A percentile compares a stretch with the other conserved stretches of the same genome.
phyloP scores from a whole-genome alignment of 2,113 vertebrate genomes.

The Aphyosemion australe region DNA sequence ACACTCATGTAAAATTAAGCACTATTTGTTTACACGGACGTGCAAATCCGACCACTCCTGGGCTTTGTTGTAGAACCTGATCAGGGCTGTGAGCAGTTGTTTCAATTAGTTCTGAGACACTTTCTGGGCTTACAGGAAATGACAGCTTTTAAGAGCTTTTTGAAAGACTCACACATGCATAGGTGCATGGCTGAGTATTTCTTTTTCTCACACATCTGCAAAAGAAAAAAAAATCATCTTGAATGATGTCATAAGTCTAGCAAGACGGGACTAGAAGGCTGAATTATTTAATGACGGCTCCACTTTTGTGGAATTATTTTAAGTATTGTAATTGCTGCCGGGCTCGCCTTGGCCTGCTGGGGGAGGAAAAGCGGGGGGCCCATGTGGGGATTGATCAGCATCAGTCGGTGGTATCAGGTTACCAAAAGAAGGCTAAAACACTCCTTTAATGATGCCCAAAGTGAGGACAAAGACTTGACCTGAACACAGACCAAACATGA shows the following conservation, averaged over 20 bases:
- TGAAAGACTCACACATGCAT: conserved; percentile 32
- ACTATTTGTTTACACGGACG: conserved; percentile 73
- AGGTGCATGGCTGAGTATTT: conserved; percentile 38
- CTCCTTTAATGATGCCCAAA: conserved; percentile 89
- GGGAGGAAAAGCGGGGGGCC: conserved; percentile 78
- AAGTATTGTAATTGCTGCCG: conserved; percentile 90
- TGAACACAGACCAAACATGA: conserved; percentile 84
- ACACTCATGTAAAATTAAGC: conserved; percentile 79
- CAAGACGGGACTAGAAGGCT: conserved; percentile 85
- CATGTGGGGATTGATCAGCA: conserved; percentile 87
- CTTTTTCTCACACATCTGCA: conserved; percentile 70
- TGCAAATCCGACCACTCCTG: conserved; percentile 61
- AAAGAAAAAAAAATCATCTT: conserved; percentile 83
- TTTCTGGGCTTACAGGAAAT: conserved; percentile 41
- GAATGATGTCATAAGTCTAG: conserved; percentile 84
- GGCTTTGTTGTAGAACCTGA: conserved; percentile 54
- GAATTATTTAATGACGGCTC: conserved; percentile 88
- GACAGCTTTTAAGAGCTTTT: conserved; percentile 23
- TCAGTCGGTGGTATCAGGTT: conserved; percentile 88
- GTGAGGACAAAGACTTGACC: conserved; percentile 86
- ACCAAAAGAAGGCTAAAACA: conserved; percentile 88
- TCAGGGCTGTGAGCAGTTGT: conserved; percentile 18
- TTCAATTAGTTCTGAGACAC: conserved; percentile 37
- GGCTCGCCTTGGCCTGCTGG: conserved; percentile 78
- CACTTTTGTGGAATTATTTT: conserved; percentile 95